phyloP scores from a whole-genome alignment of 2,797 vertebrate species.

The Ceryle rudis region DNA sequence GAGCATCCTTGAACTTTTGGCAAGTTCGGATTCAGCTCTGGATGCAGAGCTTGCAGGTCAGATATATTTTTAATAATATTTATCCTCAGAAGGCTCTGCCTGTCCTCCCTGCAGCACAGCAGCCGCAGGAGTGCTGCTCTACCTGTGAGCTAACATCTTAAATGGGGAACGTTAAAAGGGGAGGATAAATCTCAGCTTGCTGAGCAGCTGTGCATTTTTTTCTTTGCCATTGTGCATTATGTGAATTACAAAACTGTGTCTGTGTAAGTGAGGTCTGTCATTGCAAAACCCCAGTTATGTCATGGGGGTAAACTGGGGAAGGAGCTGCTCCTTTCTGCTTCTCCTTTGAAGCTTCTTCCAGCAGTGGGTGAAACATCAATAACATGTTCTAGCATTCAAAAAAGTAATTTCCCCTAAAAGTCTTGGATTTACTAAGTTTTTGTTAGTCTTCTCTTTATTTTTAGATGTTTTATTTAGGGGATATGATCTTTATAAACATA shows the following conservation, averaged over 20 bases:
- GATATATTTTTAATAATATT: neutral
- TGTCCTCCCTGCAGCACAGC: rapidly evolving
- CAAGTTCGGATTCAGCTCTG: neutral
- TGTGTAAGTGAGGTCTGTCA: neutral
- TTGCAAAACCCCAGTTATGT: neutral
- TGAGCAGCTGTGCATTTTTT: neutral
- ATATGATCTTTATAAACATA: neutral
- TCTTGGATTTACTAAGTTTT: neutral
- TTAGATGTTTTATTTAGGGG: neutral
- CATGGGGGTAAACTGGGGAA: neutral
- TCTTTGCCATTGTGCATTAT: neutral
- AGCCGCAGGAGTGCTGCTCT: neutral
- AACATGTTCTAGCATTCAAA: neutral
- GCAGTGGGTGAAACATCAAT: neutral
- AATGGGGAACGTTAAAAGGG: neutral
- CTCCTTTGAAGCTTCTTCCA: neutral
- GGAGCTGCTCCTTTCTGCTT: neutral
- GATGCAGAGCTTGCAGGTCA: neutral
- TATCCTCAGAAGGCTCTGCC: neutral
- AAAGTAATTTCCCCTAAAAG: neutral
- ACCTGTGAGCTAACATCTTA: neutral
- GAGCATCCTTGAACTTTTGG: slow-evolving; percentile 44
- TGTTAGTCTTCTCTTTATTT: neutral
- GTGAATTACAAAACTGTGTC: neutral
- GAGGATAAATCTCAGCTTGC: neutral